A percentile compares a stretch with the other conserved stretches of the same genome.
Evolutionary conservation across 2,113 vertebrate genomes (phyloP).

Genomic region (Austrofundulus limnaeus): DNA sequence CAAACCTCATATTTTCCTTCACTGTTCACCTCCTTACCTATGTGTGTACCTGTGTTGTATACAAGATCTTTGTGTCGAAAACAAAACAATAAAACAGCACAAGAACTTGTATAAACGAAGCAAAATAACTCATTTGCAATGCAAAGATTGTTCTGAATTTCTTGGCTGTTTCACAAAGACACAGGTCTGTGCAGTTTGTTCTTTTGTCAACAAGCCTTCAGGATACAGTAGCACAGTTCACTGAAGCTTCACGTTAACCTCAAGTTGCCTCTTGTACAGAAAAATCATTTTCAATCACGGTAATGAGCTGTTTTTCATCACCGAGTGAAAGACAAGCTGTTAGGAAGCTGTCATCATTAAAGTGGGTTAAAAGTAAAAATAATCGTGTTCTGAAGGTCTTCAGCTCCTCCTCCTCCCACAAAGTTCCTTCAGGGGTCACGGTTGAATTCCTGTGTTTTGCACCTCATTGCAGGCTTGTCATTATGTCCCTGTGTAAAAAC

Average conservation of each 20-base stretch:
- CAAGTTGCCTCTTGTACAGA: neutral
- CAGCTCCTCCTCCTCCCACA: neutral
- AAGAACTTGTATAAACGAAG: neutral
- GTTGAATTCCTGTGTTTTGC: slow-evolving; percentile 45
- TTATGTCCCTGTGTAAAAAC: neutral
- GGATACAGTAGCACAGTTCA: slow-evolving; percentile 6
- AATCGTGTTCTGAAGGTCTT: slow-evolving; percentile 10
- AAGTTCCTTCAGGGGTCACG: slow-evolving; percentile 10
- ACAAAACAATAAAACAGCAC: slow-evolving; percentile 1
- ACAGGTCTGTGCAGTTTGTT: neutral
- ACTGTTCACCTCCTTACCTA: slow-evolving; percentile 11
- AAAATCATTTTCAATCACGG: neutral
- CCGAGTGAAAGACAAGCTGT: slow-evolving; percentile 1
- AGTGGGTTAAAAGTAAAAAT: slow-evolving; percentile 11
- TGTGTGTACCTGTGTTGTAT: slow-evolving; percentile 26
- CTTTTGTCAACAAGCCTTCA: slow-evolving; percentile 2
- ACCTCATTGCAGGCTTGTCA: slow-evolving; percentile 12
- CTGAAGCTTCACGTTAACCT: neutral
- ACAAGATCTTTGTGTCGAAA: slow-evolving; percentile 10
- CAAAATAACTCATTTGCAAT: neutral
- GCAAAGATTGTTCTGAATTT: neutral
- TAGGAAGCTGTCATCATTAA: neutral
- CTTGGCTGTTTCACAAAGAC: neutral
- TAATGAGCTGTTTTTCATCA: slow-evolving; percentile 8
- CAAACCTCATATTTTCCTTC: slow-evolving; percentile 21